Evolutionary conservation across 2,113 vertebrate genomes (phyloP).

Genomic region (Todiramphus saurophagus): DNA sequence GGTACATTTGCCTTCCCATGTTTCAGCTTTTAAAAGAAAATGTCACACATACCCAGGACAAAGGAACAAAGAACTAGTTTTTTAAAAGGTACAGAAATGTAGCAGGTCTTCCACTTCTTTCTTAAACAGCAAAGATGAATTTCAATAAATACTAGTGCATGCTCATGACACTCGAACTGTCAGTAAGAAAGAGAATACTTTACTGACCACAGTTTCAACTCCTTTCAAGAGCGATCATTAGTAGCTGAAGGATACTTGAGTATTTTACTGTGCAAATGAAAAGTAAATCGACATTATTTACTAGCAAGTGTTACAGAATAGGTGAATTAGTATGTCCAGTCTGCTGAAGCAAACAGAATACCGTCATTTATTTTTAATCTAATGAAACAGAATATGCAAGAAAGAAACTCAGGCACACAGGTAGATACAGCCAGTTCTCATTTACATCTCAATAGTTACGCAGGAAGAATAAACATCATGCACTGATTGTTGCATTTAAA

Average conservation of each 20-base stretch:
- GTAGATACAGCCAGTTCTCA: background rate
- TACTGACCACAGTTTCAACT: background rate
- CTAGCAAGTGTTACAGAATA: background rate
- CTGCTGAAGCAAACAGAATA: background rate
- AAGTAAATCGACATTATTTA: constrained; percentile 14
- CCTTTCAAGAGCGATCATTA: background rate
- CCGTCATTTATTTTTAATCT: constrained; percentile 30
- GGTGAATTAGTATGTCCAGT: constrained; percentile 6
- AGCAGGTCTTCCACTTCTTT: background rate
- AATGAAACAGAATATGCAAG: constrained; percentile 51
- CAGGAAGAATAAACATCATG: background rate
- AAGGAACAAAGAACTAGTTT: constrained; percentile 29
- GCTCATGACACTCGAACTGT: background rate
- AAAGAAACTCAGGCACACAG: background rate
- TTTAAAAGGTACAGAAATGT: background rate
- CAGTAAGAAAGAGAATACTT: background rate
- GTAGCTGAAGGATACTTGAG: background rate
- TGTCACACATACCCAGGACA: background rate
- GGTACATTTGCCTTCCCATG: constrained; percentile 29
- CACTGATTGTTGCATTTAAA: background rate
- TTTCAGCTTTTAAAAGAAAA: constrained; percentile 28
- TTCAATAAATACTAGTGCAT: background rate
- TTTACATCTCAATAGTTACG: background rate
- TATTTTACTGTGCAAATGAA: background rate
- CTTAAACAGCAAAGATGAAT: background rate